phyloP scores from a whole-genome alignment of 1,140 invertebrate genomes.

The Tribolium castaneum region DNA sequence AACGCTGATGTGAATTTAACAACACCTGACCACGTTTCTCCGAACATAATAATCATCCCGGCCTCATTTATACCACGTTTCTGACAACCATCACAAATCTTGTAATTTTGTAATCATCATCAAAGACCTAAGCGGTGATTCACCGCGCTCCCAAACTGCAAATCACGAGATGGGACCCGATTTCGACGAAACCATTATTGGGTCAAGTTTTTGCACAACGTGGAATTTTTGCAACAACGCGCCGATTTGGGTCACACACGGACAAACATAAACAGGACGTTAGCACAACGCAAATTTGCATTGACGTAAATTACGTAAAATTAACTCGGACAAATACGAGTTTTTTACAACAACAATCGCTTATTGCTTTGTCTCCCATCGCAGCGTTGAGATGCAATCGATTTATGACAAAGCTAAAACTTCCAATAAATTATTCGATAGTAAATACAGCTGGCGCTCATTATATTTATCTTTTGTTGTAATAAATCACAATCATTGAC shows the following conservation, averaged over 20 bases:
- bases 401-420: slow-evolving; percentile 29
- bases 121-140: not conserved
- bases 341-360: slow-evolving; percentile 7
- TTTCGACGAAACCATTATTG: not conserved
- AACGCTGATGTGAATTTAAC: slow-evolving; percentile 15
- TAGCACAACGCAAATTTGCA: not conserved
- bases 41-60: slow-evolving; percentile 13
- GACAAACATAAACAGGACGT: not conserved
- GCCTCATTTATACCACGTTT: not conserved
- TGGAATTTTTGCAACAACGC: no score
- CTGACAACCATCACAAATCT: slow-evolving; percentile 7
- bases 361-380: slow-evolving; percentile 30
- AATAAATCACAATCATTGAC: slow-evolving; percentile 24
- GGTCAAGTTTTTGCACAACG: not conserved
- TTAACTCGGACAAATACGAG: not conserved
- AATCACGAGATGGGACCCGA: not conserved
- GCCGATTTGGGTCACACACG: no score
- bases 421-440: slow-evolving; percentile 40
- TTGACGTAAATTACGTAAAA: not conserved
- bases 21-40: slow-evolving; percentile 2
- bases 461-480: slow-evolving; percentile 6
- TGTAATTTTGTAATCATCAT: slow-evolving; percentile 20
- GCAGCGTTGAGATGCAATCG: slow-evolving; percentile 13
- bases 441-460: slow-evolving; percentile 17
- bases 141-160: not conserved